Percentiles rank a stretch among this genome's conserved stretches.
phyloP scores from a whole-genome alignment of 64 coral and sea anemone genomes.

The Acropora tenuis region DNA sequence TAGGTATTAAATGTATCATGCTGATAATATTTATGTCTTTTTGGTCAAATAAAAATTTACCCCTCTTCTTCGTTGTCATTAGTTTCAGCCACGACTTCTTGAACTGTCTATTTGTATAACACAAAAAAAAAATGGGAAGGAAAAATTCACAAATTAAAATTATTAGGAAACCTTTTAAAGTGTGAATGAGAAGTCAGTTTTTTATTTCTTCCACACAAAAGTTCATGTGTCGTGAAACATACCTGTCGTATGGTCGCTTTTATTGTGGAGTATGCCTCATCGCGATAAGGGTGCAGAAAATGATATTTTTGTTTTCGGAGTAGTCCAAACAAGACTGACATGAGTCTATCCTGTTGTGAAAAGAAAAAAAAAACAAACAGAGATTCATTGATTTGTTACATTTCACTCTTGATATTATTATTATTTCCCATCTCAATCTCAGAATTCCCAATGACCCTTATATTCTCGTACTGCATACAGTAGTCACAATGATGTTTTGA shows the following conservation, averaged over 20 bases:
- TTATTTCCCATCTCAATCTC: too few relatives aligned
- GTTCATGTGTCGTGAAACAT: neutral
- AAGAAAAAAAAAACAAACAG: neutral
- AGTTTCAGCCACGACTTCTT: constrained; percentile 58
- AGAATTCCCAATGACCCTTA: too few relatives aligned
- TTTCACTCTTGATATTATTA: neutral
- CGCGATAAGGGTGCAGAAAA: constrained; percentile 92
- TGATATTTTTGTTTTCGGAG: constrained; percentile 98
- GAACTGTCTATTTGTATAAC: constrained; percentile 53
- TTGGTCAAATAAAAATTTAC: constrained; percentile 1
- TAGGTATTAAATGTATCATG: too few relatives aligned
- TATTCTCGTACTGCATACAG: too few relatives aligned
- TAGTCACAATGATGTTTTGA: too few relatives aligned
- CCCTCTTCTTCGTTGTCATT: constrained; percentile 81
- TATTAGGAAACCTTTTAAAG: too few relatives aligned
- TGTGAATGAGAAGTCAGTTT: too few relatives aligned
- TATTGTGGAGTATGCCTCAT: constrained; percentile 92
- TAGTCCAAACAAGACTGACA: constrained; percentile 94
- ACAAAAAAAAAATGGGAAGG: neutral
- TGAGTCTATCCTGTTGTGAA: constrained; percentile 82
- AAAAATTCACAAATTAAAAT: neutral
- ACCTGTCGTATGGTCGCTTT: constrained; percentile 92
- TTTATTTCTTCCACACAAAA: too few relatives aligned
- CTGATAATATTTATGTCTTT: too few relatives aligned
- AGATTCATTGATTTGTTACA: neutral